phyloP scores from a whole-genome alignment of 2,888 invertebrate species.

The Suillia variegata region DNA sequence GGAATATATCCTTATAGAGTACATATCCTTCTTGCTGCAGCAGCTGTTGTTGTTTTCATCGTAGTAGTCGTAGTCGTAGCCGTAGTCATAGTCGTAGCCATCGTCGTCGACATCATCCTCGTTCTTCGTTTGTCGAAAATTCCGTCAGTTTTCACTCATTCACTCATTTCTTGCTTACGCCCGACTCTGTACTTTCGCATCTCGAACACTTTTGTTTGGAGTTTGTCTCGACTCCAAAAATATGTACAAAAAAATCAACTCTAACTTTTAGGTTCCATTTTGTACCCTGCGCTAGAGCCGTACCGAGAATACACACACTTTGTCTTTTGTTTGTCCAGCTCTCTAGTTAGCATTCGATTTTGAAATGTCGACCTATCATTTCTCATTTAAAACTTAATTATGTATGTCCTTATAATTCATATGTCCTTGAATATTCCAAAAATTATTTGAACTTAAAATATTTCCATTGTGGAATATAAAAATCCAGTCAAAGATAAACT shows the following conservation, averaged over 20 bases:
- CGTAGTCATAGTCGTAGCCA: background rate
- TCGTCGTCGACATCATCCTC: slow-evolving; percentile 8
- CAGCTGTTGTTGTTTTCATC: background rate
- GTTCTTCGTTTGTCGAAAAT: slow-evolving; percentile 7
- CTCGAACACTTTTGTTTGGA: background rate
- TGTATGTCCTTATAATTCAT: no score
- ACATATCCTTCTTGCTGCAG: slow-evolving; percentile 7
- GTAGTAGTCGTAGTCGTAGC: background rate
- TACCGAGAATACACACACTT: no score
- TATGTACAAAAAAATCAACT: background rate
- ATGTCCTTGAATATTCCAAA: no score
- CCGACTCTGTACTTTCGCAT: background rate
- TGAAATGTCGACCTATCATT: no score
- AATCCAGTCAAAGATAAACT: no score
- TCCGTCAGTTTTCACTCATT: slow-evolving; percentile 14
- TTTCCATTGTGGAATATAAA: no score
- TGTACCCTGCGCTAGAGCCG: no score
- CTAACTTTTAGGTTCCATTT: background rate
- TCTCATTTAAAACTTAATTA: no score
- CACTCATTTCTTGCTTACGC: slow-evolving; percentile 3
- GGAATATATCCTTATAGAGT: slow-evolving; percentile 52
- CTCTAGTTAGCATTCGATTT: no score
- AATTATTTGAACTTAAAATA: no score
- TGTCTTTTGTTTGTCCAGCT: no score
- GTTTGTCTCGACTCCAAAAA: background rate